Evolutionary conservation across 2,888 invertebrate species (phyloP).

Genomic region (Nomada fabriciana): DNA sequence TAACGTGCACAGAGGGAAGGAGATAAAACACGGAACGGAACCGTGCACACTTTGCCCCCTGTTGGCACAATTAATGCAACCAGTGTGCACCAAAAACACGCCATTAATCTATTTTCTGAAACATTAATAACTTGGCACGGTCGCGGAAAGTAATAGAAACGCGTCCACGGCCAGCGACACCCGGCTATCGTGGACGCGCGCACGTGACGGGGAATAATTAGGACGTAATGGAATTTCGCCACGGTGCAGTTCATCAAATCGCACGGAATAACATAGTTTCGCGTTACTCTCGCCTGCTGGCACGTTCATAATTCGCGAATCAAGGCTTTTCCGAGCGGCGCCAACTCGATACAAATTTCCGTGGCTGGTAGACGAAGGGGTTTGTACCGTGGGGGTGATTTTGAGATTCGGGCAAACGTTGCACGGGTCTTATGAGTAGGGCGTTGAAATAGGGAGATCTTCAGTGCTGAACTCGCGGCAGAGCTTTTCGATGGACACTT

Average conservation of each 20-base stretch:
- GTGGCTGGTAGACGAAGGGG: neutral
- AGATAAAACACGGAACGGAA: conserved; percentile 45
- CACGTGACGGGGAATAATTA: conserved; percentile 29
- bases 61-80: conserved; percentile 55
- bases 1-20: neutral
- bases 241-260: conserved; percentile 27
- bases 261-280: conserved; percentile 23
- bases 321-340: neutral
- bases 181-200: neutral
- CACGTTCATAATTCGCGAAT: conserved; percentile 17
- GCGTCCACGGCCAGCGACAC: conserved; percentile 7
- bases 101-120: conserved; percentile 47
- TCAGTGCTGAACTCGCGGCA: too few species aligned
- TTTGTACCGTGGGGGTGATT: neutral
- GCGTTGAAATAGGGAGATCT: too few species aligned
- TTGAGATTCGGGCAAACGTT: neutral
- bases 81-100: conserved; percentile 30
- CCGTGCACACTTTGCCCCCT: conserved; percentile 52
- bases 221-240: conserved; percentile 33
- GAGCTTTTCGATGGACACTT: too few species aligned
- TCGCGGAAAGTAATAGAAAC: conserved; percentile 42
- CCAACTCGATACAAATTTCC: conserved; percentile 3
- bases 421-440: too few species aligned
- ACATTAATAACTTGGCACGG: conserved; percentile 45
- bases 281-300: neutral